Percentiles rank a stretch among this genome's conserved stretches.
phyloP scores from a whole-genome alignment of 1,140 invertebrate genomes.

The Eubasilissa regina region DNA sequence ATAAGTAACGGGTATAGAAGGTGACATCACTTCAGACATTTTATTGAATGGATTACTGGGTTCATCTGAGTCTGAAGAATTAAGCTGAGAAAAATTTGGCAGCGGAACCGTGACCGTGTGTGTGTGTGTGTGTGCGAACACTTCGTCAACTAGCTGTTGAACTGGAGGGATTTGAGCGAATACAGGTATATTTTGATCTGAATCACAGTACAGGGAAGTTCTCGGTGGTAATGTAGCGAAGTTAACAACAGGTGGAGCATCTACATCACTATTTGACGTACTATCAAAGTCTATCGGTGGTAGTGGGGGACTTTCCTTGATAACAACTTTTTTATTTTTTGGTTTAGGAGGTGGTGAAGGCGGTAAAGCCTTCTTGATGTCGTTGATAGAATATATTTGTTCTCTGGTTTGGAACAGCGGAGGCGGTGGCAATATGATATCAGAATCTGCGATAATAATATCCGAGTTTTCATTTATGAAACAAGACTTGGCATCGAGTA shows the following conservation, averaged over 20 bases:
- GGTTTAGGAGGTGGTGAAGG: constrained; percentile 40
- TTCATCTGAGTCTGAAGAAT: constrained; percentile 26
- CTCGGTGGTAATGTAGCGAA: constrained; percentile 64
- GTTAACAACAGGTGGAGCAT: constrained; percentile 68
- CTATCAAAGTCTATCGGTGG: constrained; percentile 60
- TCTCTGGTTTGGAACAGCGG: constrained; percentile 46
- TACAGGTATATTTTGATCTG: neutral
- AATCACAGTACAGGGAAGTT: constrained; percentile 52
- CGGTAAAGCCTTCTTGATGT: constrained; percentile 45
- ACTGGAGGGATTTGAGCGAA: neutral
- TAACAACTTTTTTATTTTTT: neutral
- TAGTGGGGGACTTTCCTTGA: constrained; percentile 20
- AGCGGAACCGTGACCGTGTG: constrained; percentile 29
- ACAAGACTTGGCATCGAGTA: constrained; percentile 46
- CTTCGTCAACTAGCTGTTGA: constrained; percentile 42
- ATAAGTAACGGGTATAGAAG: constrained; percentile 1
- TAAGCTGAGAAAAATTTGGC: neutral
- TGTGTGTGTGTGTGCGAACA: constrained; percentile 57
- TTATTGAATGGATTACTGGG: constrained; percentile 26
- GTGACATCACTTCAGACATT: constrained; percentile 13
- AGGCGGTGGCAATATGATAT: constrained; percentile 57
- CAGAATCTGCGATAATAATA: constrained; percentile 52
- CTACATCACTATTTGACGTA: constrained; percentile 63
- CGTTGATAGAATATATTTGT: constrained; percentile 27
- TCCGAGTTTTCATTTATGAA: constrained; percentile 53